A percentile compares a stretch with the other conserved stretches of the same genome.
These are phyloP conservation scores for Clarias platycephalus DNA, from an alignment of 2,797 vertebrate genomes.

Conservation along the genomic window DNA sequence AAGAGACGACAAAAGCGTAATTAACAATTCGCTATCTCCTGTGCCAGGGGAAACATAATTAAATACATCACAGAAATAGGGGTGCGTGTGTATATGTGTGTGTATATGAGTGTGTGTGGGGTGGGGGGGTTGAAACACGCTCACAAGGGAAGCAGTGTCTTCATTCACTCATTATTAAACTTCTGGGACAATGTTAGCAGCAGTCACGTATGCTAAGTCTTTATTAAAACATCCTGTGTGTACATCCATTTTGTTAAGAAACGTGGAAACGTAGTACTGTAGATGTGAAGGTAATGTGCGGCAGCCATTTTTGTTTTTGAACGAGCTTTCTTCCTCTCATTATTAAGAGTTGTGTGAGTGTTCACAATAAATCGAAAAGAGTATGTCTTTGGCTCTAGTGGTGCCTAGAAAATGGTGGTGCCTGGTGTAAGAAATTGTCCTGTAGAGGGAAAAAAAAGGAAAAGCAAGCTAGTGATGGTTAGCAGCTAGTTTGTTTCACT, in stretches of 20 bases:
- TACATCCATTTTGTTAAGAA: not conserved
- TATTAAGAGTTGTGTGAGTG: not conserved
- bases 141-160: constrained; percentile 8
- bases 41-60: constrained; percentile 65
- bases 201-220: not conserved
- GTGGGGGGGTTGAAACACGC: constrained; percentile 53
- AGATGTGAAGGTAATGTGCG: not conserved
- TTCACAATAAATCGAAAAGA: not conserved
- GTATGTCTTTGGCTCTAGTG: not conserved
- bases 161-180: constrained; percentile 22
- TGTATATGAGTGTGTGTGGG: no score
- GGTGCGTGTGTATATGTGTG: not conserved
- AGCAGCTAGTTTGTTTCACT: not conserved
- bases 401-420: no score
- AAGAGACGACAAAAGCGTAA: constrained; percentile 72
- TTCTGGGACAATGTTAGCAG: constrained; percentile 7
- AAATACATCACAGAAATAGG: constrained; percentile 62
- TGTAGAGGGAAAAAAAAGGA: not conserved
- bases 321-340: not conserved
- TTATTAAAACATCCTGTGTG: not conserved
- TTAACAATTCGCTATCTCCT: constrained; percentile 65
- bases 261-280: not conserved
- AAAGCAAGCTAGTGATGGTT: not conserved
- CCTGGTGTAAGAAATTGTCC: not conserved
- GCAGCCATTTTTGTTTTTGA: not conserved